Evolutionary conservation across 2,797 vertebrate genomes (phyloP), one percentile per base, ranked within the genome.

Genomic region (Muscicapa comitata): DNA sequence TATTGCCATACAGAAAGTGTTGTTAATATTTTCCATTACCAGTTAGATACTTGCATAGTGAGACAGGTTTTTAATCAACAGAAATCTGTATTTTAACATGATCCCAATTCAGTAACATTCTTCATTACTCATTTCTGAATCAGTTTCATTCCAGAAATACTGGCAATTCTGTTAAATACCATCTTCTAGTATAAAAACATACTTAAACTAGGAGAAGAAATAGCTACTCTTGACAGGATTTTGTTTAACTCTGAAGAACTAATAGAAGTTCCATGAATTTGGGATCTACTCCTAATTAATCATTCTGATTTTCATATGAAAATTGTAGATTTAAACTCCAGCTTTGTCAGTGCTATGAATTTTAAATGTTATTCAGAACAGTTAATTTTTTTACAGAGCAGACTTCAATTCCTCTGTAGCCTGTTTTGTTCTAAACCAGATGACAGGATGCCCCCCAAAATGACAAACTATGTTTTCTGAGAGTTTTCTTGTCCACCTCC

Each of bases 1-100:
- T 7, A 43, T 29, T 6, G 6, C 40, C 43, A n/a, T 8, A 19
- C 15, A 85, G 43, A n/a, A 33, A 90, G 35, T 6, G 14, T 25
- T 24, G 33, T n/a, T 71, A 92, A 67, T 53, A 81, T 92, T 96
- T 95, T 95, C 95, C 96, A 93, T 84, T 82, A 75, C 43, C 58
- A 54, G 45, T 47, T 13, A 18, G 43, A 73, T 58, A 25, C 13
- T 70, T 93, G 53, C 40, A 62, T 20, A 66, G 31, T 1, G 5
- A 71, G 54, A 61, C 6, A 12, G 47, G 47, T 53, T 96, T 90
- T 84, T 73, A 87, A 84, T 84, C 15, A 17, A 71, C 43, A 45
- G 53, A 94, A 96, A 84, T 89, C 43, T 40, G 53, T 71, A 54
- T 91, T 61, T 77, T 74, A 54, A 51, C 65, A 76, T 1, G 11